Evolutionary conservation across 1,140 invertebrate genomes (phyloP).

Genomic region (Bombus balteatus): DNA sequence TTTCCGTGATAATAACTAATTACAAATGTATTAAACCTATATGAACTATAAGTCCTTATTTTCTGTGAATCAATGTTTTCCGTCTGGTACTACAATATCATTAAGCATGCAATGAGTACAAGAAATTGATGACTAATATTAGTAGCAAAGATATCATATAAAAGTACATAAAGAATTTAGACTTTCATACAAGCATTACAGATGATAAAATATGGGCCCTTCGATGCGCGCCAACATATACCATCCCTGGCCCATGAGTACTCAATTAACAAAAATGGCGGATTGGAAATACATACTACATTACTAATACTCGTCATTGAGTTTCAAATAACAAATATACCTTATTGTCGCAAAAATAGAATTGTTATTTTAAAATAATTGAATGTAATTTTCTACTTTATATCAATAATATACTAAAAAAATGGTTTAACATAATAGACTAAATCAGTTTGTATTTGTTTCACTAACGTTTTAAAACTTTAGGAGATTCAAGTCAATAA

Average conservation of each 20-base stretch:
- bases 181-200: background rate
- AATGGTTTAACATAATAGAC: background rate
- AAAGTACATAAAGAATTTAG: background rate
- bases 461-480: background rate
- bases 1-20: background rate
- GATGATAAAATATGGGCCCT: constrained; percentile 31
- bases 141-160: background rate
- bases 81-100: background rate
- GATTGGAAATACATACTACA: background rate
- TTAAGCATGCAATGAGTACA: background rate
- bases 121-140: background rate
- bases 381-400: background rate
- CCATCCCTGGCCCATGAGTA: constrained; percentile 54
- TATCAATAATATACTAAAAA: background rate
- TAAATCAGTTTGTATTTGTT: constrained; percentile 1
- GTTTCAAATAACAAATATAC: constrained; percentile 2
- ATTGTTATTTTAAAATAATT: background rate
- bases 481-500: background rate
- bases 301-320: constrained; percentile 6
- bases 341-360: background rate
- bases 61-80: constrained; percentile 11
- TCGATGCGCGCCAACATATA: constrained; percentile 8
- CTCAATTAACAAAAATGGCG: constrained; percentile 52
- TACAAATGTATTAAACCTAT: no score
- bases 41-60: background rate